Evolutionary conservation across 2,888 invertebrate species (phyloP).

Genomic region (Tetragnatha montana): DNA sequence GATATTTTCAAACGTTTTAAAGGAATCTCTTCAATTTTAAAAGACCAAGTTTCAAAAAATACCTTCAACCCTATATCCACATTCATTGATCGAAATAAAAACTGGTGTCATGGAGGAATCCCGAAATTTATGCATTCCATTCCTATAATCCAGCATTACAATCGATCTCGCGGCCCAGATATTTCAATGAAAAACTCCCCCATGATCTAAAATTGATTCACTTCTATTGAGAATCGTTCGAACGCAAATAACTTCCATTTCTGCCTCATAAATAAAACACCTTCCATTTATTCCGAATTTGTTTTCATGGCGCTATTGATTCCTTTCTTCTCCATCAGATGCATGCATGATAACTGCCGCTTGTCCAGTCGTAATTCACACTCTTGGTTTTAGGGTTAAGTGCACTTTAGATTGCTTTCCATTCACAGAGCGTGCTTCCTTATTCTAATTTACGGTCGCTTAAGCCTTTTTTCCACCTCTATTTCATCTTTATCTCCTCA

Average conservation of each 20-base stretch:
- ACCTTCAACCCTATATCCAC: no score
- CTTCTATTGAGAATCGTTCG: background rate
- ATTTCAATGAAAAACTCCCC: no score
- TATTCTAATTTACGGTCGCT: background rate
- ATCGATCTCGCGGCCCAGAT: no score
- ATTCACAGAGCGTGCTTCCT: background rate
- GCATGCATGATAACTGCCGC: background rate
- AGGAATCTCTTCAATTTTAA: no score
- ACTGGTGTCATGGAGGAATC: no score
- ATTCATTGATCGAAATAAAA: no score
- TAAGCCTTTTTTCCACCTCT: background rate
- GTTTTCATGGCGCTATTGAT: background rate
- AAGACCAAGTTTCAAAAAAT: no score
- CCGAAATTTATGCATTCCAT: no score
- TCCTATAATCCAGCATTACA: no score
- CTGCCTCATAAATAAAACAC: background rate
- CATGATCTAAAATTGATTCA: no score
- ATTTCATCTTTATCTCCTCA: background rate
- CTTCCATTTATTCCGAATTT: background rate
- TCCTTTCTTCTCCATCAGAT: background rate
- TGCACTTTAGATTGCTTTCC: background rate
- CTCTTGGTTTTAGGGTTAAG: background rate
- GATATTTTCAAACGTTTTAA: no score
- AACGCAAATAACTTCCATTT: background rate
- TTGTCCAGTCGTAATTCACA: background rate